phyloP scores from a whole-genome alignment of 2,113 vertebrate species.

The Hippocampus guttulatus region DNA sequence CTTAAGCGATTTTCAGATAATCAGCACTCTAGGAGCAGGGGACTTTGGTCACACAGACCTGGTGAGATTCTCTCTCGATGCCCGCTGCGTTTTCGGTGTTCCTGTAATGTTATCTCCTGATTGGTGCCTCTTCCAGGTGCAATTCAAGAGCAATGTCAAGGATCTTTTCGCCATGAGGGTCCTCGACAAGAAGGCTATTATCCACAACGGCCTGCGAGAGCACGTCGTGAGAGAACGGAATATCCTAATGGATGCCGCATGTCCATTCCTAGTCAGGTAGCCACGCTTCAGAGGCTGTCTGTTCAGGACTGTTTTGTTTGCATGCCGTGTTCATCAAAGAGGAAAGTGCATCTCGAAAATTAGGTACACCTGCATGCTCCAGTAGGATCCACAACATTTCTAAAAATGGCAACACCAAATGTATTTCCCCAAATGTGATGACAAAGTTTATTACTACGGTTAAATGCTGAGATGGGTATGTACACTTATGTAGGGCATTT shows the following conservation, averaged over 20 bases:
- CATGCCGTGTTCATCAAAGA: not conserved
- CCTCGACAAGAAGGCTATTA: constrained; percentile 59
- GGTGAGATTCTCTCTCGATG: constrained; percentile 48
- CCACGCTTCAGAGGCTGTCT: not conserved
- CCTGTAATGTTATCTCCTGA: constrained; percentile 38
- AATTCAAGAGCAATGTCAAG: constrained; percentile 53
- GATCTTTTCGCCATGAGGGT: constrained; percentile 65
- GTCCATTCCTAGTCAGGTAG: constrained; percentile 70
- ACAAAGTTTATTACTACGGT: too few relatives aligned
- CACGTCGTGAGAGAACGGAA: constrained; percentile 57
- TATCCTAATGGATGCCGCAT: constrained; percentile 59
- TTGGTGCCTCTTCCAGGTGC: constrained; percentile 53
- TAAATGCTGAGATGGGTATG: too few relatives aligned
- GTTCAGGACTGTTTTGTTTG: not conserved
- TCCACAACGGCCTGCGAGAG: constrained; percentile 47
- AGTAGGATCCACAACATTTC: not conserved
- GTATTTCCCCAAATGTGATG: too few relatives aligned
- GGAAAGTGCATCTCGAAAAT: not conserved
- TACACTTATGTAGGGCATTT: too few relatives aligned
- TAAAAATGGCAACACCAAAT: not conserved
- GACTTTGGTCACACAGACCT: constrained; percentile 68
- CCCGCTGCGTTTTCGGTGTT: constrained; percentile 31
- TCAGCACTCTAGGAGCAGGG: constrained; percentile 57
- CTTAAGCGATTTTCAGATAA: constrained; percentile 66
- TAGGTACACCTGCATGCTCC: not conserved